These are phyloP conservation scores for Apogon talboti DNA, from an alignment of 2,797 vertebrate species.

Conservation along the genomic window DNA sequence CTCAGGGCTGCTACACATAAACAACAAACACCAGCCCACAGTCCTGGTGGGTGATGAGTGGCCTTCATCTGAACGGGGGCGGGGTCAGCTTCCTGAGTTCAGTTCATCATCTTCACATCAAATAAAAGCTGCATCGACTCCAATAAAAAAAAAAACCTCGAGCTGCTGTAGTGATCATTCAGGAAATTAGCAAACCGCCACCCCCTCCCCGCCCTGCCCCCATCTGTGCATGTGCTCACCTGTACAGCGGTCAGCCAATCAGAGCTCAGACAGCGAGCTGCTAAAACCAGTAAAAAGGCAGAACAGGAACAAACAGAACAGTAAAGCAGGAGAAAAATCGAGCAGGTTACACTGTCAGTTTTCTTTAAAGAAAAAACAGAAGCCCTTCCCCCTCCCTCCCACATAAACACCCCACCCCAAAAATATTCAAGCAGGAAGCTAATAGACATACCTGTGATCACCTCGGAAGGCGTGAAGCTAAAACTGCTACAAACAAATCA, in stretches of 20 bases:
- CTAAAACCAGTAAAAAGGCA: slow-evolving; percentile 83
- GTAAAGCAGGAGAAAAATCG: slow-evolving; percentile 80
- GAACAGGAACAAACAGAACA: slow-evolving; percentile 78
- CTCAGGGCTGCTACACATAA: neutral
- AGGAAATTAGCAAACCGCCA: neutral
- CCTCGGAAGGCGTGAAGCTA: slow-evolving; percentile 75
- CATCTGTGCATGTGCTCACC: slow-evolving; percentile 30
- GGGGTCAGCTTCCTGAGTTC: neutral
- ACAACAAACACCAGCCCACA: too few relatives aligned
- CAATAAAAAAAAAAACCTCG: neutral
- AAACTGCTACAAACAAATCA: slow-evolving; percentile 86
- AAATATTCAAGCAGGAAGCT: slow-evolving; percentile 81
- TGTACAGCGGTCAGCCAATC: slow-evolving; percentile 68
- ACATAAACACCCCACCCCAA: slow-evolving; percentile 48
- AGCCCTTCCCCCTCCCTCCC: neutral
- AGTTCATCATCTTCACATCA: neutral
- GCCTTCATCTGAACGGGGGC: too few relatives aligned
- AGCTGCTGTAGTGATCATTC: slow-evolving; percentile 24
- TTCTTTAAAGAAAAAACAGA: slow-evolving; percentile 70
- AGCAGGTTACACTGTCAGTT: slow-evolving; percentile 41
- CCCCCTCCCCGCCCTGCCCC: neutral
- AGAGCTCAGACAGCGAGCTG: slow-evolving; percentile 77
- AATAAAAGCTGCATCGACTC: slow-evolving; percentile 9
- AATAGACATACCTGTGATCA: slow-evolving; percentile 65
- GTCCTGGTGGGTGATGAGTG: too few relatives aligned